Evolutionary conservation across 2,888 invertebrate genomes (phyloP).

Genomic region (Torymus tubicola): DNA sequence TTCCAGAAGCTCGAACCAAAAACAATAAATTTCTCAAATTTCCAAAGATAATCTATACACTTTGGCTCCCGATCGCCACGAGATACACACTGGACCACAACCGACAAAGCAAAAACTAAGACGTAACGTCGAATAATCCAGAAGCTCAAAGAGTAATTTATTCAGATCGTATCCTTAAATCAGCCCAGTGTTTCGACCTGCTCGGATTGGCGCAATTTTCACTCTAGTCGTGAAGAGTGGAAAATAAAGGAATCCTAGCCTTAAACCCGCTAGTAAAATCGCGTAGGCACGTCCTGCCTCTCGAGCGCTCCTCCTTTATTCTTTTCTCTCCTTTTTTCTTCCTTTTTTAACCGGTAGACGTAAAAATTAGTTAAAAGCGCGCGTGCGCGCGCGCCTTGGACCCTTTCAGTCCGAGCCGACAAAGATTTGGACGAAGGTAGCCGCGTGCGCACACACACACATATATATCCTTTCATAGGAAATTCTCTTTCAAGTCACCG

Average conservation of each 20-base stretch:
- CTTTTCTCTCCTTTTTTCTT: not conserved
- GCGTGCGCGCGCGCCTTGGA: slow-evolving; percentile 3
- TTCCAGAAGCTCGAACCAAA: too few species aligned
- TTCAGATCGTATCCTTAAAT: slow-evolving; percentile 32
- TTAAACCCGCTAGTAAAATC: slow-evolving; percentile 48
- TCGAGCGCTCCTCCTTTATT: not conserved
- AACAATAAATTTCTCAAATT: too few species aligned
- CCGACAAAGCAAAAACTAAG: slow-evolving; percentile 12
- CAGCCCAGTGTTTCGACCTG: slow-evolving; percentile 23
- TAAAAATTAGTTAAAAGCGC: slow-evolving; percentile 57
- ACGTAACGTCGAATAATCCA: not conserved
- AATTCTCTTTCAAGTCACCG: slow-evolving; percentile 74
- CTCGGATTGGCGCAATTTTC: slow-evolving; percentile 40
- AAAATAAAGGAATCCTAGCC: slow-evolving; percentile 35
- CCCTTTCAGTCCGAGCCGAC: slow-evolving; percentile 62
- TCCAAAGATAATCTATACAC: too few species aligned
- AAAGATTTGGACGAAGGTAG: slow-evolving; percentile 70
- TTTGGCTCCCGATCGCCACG: too few species aligned
- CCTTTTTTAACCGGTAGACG: slow-evolving; percentile 38
- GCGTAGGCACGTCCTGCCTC: slow-evolving; percentile 42
- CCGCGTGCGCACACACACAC: slow-evolving; percentile 56
- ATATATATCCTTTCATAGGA: slow-evolving; percentile 70
- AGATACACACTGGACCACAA: not conserved
- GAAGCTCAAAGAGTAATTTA: slow-evolving; percentile 5
- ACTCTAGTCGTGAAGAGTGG: slow-evolving; percentile 33